Conservation (phyloP, 2,888 invertebrate species). For the Malthinus flaveolus region DNA sequence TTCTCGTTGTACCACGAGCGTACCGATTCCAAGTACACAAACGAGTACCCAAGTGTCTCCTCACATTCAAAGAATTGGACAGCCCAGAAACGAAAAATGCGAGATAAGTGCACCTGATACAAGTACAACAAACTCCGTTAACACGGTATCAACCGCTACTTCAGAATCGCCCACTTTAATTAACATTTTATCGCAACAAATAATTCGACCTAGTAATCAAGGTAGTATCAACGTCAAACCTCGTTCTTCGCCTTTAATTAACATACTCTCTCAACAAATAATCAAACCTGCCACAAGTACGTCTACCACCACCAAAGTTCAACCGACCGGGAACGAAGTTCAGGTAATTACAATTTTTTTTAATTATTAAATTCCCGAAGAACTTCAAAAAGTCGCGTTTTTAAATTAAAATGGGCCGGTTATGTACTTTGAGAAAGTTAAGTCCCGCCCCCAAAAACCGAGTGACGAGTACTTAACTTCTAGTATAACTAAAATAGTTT, state of each 20-base stretch:
- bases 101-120: conserved; percentile 29
- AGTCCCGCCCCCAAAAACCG: too few relatives aligned
- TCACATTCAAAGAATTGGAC: conserved; percentile 56
- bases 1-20: conserved; percentile 39
- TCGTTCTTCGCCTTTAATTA: conserved; percentile 48
- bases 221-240: conserved; percentile 38
- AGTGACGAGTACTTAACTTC: too few relatives aligned
- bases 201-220: conserved; percentile 51
- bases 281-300: conserved; percentile 40
- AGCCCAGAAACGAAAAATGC: conserved; percentile 50
- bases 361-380: neutral
- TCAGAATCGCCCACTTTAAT: conserved; percentile 55
- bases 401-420: too few relatives aligned
- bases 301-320: conserved; percentile 5
- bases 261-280: conserved; percentile 53
- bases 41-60: conserved; percentile 55
- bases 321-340: conserved; percentile 8
- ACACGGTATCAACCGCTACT: conserved; percentile 19
- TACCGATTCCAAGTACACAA: conserved; percentile 45
- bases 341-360: conserved; percentile 7
- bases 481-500: too few relatives aligned
- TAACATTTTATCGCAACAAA: conserved; percentile 60
- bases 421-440: too few relatives aligned
- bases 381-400: too few relatives aligned
- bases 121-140: conserved; percentile 32